phyloP scores from a whole-genome alignment of 2,797 vertebrate species.

The Manis crassicaudata region DNA sequence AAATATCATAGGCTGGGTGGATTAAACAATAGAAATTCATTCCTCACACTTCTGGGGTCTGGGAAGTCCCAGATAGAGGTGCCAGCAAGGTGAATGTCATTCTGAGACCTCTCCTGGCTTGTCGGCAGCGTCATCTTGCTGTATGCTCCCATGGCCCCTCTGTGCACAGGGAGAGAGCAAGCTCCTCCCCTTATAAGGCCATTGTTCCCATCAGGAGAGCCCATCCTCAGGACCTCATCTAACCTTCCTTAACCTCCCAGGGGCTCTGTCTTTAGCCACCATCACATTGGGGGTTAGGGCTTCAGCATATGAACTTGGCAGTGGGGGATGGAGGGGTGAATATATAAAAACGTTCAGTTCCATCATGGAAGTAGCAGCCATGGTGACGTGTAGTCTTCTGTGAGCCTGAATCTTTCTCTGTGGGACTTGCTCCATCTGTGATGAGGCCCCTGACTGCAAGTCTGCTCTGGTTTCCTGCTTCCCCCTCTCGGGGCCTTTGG shows the following conservation, averaged over 20 bases:
- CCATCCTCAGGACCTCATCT: neutral
- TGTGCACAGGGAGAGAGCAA: neutral
- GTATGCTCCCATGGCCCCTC: neutral
- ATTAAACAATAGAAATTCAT: neutral
- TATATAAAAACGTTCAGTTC: neutral
- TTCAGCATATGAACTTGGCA: neutral
- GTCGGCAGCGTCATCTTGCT: neutral
- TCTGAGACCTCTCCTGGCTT: neutral
- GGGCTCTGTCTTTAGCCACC: neutral
- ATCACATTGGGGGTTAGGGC: neutral
- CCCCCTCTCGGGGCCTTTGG: neutral
- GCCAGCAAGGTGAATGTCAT: neutral
- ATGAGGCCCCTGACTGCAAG: neutral
- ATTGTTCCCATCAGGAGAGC: neutral
- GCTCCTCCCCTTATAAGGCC: no score
- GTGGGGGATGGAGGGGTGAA: no score
- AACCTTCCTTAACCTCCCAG: neutral
- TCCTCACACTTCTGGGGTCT: neutral
- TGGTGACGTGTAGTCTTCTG: neutral
- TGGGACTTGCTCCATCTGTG: neutral
- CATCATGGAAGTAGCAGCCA: neutral
- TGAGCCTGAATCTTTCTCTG: neutral
- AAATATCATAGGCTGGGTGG: neutral
- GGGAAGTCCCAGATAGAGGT: neutral
- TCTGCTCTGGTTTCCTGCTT: neutral